These are phyloP conservation scores for Brachypteracias leptosomus DNA, from an alignment of 2,113 vertebrate species.

Conservation along the genomic window DNA sequence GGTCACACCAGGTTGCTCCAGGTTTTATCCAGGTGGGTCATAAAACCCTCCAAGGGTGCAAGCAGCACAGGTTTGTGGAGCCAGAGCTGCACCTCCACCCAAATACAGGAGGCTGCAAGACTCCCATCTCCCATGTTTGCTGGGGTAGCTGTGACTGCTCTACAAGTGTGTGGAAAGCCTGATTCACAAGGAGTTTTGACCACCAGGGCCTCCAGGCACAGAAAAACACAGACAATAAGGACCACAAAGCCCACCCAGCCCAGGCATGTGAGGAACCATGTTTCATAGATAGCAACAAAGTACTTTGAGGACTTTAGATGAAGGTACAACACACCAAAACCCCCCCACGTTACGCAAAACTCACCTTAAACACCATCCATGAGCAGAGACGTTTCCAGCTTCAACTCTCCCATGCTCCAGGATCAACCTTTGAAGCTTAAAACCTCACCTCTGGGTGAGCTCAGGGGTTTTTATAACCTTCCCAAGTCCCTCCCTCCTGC, in stretches of 20 bases:
- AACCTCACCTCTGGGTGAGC: not conserved
- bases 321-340: not conserved
- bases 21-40: not conserved
- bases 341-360: not conserved
- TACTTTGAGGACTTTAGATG: not conserved
- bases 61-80: accelerated
- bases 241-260: not conserved
- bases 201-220: not conserved
- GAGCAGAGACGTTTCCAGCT: not conserved
- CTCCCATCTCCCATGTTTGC: accelerated
- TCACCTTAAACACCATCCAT: not conserved
- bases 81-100: not conserved
- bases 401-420: accelerated
- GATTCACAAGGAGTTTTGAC: not conserved
- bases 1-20: not conserved
- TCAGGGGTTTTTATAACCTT: not conserved
- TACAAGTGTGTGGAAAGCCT: too few species aligned
- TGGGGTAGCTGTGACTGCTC: too few species aligned
- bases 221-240: accelerated
- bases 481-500: too few species aligned
- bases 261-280: accelerated
- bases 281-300: not conserved
- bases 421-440: not conserved
- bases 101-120: not conserved
- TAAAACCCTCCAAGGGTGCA: not conserved